Evolutionary conservation across 92 coral and sea anemone genomes (phyloP), one percentile per base, ranked within the genome.

Genomic region (Hydrozoanthus gracilis): DNA sequence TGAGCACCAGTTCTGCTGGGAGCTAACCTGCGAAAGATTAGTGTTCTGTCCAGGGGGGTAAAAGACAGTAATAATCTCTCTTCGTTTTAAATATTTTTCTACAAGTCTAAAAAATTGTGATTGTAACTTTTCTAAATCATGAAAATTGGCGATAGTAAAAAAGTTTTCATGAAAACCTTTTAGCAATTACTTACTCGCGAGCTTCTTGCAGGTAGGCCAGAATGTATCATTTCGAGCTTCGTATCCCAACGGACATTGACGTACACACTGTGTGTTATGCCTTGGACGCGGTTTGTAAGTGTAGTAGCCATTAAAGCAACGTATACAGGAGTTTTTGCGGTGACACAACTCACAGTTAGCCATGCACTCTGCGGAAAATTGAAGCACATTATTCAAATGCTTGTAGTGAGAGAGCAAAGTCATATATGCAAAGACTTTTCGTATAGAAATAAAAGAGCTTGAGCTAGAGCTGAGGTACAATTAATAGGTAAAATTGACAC

Each of bases 231-330:
- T 76, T 10, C 65, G 82, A 7, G 82, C 49, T 35, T 76, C 82
- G 39, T 76, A 76, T 51, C 82, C 82, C 4, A 44, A 6, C 15
- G 82, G 82, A 17, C 82, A 76, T 35, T 27, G 8, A 12, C 64
- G 60, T 27, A 76, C 66, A 5, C 82, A 76, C 45, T 35, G 58
- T 17, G 82, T 7, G 16, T 39, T 35, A 17, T 27, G 14, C 7
- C 15, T 16, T 16, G 16, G n/a, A 27, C 82, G 51, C 20, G 64
- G 61, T 51, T 46, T 50, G 16, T 76, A 76, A 20, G 10, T 51
- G n/a, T 76, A 76, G 66, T 76, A 76, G 20, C 82, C 82, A 5
- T 52, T 13, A 27, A 64, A 6, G 39, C 82, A 76, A 6, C 82
- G 82, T 13, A 6, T 35, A 56, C 82, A 76, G 7, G 66, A 76